Base-by-base conservation (phyloP, 2,888 invertebrate species). In the Troglohyphantes excavatus region DNA sequence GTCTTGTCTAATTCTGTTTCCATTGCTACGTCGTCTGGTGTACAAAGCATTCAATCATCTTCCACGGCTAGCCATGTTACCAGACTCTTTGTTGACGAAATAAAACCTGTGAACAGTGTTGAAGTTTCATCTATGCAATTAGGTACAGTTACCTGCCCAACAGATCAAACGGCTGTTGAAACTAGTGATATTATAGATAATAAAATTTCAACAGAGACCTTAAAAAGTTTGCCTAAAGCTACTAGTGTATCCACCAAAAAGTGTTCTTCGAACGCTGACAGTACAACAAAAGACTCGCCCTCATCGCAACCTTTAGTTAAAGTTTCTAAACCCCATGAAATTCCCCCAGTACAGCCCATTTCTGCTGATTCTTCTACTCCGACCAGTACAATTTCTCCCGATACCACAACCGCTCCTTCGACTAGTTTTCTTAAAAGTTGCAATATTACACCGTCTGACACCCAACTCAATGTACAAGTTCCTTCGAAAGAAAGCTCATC, bases 211-310 rank as follows among this genome's bases (percentile, higher is more conserved):
- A 21, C 65, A 43, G 33, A 59, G 29, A 33, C n/a, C 67, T 27
- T 29, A 63, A 79, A 81, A 87, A 65, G 17, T 63, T 13, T 46
- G n/a, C 53, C 43, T 17, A 85, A 67, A 78, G 59, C 61, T 68
- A 59, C 88, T 63, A 79, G 70, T 82, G 19, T 65, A 59, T 76
- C 82, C 43, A 70, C 61, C 21, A 43, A 39, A 61, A 86, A 23
- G 27, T 89, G 88, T 76, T 89, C 88, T 68, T 82, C 76, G 39
- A 63, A 75, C 75, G 82, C 68, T 68, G 88, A 89, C 59, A 89
- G 88, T 89, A 89, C 88, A 82, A 89, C 82, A 43, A 89, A 82
- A 82, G 88, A 89, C 76, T 23, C 33, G 33, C 21, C 73, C 29
- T 21, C 76, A 23, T 46, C 73, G 26, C 67, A 82, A 29, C 39